Evolutionary conservation across 1,140 invertebrate species (phyloP).

Genomic region (Reticulitermes speratus): DNA sequence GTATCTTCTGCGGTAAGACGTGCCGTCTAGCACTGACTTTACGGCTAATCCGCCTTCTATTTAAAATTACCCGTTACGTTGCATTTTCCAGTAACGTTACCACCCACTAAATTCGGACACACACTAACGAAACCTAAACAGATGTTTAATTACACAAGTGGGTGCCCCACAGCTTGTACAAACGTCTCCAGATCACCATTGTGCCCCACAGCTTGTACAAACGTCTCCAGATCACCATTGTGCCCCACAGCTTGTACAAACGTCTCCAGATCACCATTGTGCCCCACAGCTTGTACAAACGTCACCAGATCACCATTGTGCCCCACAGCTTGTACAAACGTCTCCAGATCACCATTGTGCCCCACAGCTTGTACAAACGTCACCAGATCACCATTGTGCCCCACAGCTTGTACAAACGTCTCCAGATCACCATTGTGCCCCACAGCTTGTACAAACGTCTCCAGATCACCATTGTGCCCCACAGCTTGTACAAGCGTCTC

Average conservation of each 20-base stretch:
- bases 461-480: not conserved
- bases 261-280: not conserved
- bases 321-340: not conserved
- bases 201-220: not conserved
- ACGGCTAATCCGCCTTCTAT: no score
- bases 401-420: no score
- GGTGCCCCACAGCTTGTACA: no score
- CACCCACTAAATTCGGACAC: no score
- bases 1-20: no score
- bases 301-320: not conserved
- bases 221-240: not conserved
- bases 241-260: not conserved
- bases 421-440: not conserved
- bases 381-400: not conserved
- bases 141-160: no score
- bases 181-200: not conserved
- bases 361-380: not conserved
- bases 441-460: no score
- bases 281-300: not conserved
- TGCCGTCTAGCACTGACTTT: no score
- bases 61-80: no score
- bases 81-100: no score
- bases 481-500: no score
- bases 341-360: not conserved
- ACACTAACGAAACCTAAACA: no score